phyloP scores from a whole-genome alignment of 2,888 invertebrate genomes.

The Aporophyla lueneburgensis region DNA sequence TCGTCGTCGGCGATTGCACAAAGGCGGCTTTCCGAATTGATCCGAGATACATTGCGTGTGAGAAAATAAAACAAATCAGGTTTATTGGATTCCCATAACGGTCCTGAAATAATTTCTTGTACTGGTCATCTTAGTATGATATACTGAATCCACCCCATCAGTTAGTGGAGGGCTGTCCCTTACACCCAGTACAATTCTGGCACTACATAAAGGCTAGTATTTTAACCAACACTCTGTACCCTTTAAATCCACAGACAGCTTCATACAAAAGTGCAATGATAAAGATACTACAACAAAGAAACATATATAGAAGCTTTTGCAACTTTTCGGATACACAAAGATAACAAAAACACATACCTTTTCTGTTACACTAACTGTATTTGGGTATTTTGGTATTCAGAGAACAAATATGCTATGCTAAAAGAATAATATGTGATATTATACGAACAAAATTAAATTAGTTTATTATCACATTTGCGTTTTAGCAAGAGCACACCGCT shows the following conservation, averaged over 20 bases:
- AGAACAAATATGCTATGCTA: not conserved
- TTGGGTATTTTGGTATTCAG: not conserved
- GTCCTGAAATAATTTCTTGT: no score
- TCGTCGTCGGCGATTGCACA: no score
- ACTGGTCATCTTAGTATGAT: no score
- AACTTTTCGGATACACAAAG: no score
- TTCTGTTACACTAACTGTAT: not conserved
- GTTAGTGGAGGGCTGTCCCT: no score
- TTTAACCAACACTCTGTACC: not conserved
- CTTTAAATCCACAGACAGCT: not conserved
- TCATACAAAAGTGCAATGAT: not conserved
- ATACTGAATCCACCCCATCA: no score
- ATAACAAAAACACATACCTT: not conserved
- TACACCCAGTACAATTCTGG: not conserved
- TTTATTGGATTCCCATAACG: no score
- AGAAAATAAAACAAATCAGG: no score
- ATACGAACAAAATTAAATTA: slow-evolving; percentile 34
- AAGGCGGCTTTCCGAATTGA: no score
- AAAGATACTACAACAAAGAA: not conserved
- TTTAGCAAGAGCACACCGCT: slow-evolving; percentile 8
- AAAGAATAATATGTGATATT: slow-evolving; percentile 43
- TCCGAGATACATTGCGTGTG: no score
- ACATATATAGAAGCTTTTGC: no score
- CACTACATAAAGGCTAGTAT: not conserved
- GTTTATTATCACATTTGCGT: slow-evolving; percentile 28